These are phyloP conservation scores for Calephelis nemesis DNA, from an alignment of 1,140 invertebrate species.

Conservation along the genomic window DNA sequence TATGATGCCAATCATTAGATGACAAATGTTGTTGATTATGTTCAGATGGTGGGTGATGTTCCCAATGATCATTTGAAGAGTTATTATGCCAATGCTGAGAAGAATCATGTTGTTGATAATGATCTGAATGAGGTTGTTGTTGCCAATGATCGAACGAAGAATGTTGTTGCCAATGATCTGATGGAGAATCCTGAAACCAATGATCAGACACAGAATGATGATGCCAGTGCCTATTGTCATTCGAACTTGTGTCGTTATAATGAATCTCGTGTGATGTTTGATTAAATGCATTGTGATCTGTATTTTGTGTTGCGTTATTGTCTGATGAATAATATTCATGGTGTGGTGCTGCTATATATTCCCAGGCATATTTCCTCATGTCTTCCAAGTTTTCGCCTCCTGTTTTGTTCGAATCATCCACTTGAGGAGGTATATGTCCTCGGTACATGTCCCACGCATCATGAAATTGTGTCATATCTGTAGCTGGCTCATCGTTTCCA, in stretches of 20 bases:
- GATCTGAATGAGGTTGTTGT: neutral
- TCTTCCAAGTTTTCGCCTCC: conserved; percentile 44
- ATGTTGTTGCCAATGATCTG: neutral
- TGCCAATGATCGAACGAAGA: neutral
- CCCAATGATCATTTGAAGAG: neutral
- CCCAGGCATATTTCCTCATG: conserved; percentile 57
- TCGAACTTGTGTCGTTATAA: neutral
- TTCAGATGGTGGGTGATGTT: neutral
- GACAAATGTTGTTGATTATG: neutral
- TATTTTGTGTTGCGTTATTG: conserved; percentile 20
- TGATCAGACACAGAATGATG: neutral
- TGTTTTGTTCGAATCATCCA: conserved; percentile 27
- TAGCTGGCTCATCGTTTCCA: conserved; percentile 32
- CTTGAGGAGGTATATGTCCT: conserved; percentile 53
- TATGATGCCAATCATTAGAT: neutral
- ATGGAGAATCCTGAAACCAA: neutral
- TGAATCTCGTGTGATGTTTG: conserved; percentile 3
- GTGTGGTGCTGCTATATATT: conserved; percentile 40
- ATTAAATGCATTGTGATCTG: neutral
- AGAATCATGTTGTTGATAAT: neutral
- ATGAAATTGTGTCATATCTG: conserved; percentile 76
- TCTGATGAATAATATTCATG: conserved; percentile 20
- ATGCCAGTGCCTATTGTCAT: neutral
- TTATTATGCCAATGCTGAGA: neutral
- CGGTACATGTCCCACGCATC: conserved; percentile 81